These are phyloP conservation scores for Hydrophis major DNA, from an alignment of 2,797 vertebrate species.

Conservation along the genomic window DNA sequence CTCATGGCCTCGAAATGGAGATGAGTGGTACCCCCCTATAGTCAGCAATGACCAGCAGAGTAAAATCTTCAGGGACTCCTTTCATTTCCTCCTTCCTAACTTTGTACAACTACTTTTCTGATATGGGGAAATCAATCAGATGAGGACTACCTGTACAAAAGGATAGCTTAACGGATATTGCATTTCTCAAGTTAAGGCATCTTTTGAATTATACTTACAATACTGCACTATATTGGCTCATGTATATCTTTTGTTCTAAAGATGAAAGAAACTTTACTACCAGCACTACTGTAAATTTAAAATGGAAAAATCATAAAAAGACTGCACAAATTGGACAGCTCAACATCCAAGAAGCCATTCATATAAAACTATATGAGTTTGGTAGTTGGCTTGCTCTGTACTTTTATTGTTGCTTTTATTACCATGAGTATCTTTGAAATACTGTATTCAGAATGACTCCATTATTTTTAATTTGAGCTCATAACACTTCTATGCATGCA, in stretches of 20 bases:
- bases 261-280: background rate
- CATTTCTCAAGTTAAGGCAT: background rate
- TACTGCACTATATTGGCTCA: background rate
- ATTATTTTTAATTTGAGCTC: background rate
- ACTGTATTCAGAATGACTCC: background rate
- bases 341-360: background rate
- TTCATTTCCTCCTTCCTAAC: background rate
- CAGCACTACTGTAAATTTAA: background rate
- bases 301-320: background rate
- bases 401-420: background rate
- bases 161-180: background rate
- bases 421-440: background rate
- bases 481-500: background rate
- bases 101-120: background rate
- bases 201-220: background rate
- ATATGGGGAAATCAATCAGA: background rate
- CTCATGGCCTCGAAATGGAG: background rate
- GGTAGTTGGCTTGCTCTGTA: background rate
- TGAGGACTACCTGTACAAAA: background rate
- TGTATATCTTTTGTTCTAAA: background rate
- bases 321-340: background rate
- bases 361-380: background rate
- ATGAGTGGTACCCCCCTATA: background rate
- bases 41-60: background rate
- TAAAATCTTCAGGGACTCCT: background rate